These are phyloP conservation scores for Chloropsis cyanopogon DNA, from an alignment of 2,113 vertebrate genomes.

Conservation along the genomic window DNA sequence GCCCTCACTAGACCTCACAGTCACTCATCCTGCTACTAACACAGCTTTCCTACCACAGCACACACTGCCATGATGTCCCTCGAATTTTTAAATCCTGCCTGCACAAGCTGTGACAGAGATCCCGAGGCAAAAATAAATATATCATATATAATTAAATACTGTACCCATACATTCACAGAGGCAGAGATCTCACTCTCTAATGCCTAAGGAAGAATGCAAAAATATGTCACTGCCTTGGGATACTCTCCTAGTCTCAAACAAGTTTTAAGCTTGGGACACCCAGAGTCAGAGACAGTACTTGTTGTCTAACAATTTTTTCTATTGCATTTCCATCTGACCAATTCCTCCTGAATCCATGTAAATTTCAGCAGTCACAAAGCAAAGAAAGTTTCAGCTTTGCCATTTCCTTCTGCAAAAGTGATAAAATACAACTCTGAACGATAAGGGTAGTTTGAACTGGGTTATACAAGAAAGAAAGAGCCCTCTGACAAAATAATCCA, in stretches of 20 bases:
- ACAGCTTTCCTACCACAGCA: background rate
- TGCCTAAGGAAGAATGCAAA: constrained; percentile 53
- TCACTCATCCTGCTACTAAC: background rate
- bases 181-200: background rate
- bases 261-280: background rate
- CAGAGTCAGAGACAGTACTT: background rate
- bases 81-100: background rate
- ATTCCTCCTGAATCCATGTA: background rate
- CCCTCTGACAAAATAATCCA: background rate
- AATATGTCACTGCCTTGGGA: constrained; percentile 46
- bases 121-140: constrained; percentile 54
- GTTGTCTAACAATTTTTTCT: background rate
- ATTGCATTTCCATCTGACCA: background rate
- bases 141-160: constrained; percentile 58
- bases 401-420: background rate
- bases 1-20: background rate
- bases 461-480: background rate
- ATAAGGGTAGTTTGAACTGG: background rate
- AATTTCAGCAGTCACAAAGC: background rate
- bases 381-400: background rate
- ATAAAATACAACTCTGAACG: background rate
- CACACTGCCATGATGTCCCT: background rate
- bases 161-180: background rate
- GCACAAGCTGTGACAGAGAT: constrained; percentile 34
- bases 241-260: background rate